phyloP scores from a whole-genome alignment of 2,113 vertebrate genomes.

The Cololabis saira region DNA sequence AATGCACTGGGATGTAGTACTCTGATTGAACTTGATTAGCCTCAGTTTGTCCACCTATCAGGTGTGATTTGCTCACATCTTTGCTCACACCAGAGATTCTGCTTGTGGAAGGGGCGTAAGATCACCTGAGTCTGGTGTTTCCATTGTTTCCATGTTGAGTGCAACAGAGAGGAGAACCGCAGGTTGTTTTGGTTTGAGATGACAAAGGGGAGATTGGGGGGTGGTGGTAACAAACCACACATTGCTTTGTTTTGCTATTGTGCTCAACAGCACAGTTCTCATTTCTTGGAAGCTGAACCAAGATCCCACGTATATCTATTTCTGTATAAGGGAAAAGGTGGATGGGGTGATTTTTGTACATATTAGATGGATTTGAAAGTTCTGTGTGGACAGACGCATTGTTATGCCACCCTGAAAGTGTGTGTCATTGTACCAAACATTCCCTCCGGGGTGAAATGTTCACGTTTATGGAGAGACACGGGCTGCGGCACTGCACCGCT shows the following conservation, averaged over 20 bases:
- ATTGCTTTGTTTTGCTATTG: conserved; percentile 30
- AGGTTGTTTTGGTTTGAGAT: conserved; percentile 48
- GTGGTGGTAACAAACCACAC: conserved; percentile 22
- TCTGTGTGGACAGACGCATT: too few relatives aligned
- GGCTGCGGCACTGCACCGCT: too few relatives aligned
- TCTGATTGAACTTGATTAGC: conserved; percentile 48
- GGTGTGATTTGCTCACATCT: conserved; percentile 35
- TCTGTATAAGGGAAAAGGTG: too few relatives aligned
- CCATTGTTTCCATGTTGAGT: conserved; percentile 26
- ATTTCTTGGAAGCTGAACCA: too few relatives aligned
- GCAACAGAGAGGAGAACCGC: conserved; percentile 1
- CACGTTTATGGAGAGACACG: too few relatives aligned
- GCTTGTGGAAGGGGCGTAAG: conserved; percentile 5
- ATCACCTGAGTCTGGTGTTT: conserved; percentile 44
- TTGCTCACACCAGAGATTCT: conserved; percentile 20
- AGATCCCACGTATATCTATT: too few relatives aligned
- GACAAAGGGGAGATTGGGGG: not conserved
- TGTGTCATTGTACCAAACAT: too few relatives aligned
- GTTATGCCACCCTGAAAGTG: too few relatives aligned
- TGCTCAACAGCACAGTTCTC: too few relatives aligned
- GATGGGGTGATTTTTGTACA: too few relatives aligned
- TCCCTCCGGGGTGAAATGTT: too few relatives aligned
- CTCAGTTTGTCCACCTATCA: conserved; percentile 40
- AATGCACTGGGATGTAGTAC: conserved; percentile 50
- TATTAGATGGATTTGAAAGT: too few relatives aligned